Base-by-base conservation (phyloP, 2,888 invertebrate species). In the Caenorhabditis becei region DNA sequence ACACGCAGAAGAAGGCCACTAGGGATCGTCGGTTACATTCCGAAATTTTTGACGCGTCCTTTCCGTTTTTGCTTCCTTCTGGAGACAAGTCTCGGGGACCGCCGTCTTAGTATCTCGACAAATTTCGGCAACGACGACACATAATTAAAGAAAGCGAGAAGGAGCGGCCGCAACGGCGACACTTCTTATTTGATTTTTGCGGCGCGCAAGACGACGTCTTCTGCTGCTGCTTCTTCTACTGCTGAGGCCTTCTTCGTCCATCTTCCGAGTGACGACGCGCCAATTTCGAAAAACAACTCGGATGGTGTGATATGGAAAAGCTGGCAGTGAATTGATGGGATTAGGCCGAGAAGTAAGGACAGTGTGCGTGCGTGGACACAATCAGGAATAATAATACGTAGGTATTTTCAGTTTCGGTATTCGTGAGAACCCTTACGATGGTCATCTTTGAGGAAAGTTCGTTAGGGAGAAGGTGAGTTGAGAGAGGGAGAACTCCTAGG, bases 181-280 rank as follows among this genome's bases (percentile, higher is more conserved):
- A 71, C 70, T 71, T 71, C 71, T 72, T 72, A 72, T 72, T 72
- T 72, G 71, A 72, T 72, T 72, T 72, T 63, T 72, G 47, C 37
- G 53, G 20, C 61, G 37, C 18, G 58, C 58, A 58, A 59, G 24
- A 59, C 59, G 47, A 59, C 37, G 26, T 23, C 47, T 53, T 28
- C 66, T 23, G 18, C 26, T 53, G 44, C 62, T 41, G 20, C 26
- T 18, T 24, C 70, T 49, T n/a, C 62, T 14, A 18, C 20, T 67
- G 26, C 56, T 67, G n/a, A n/a, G n/a, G n/a, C 14, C 41, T 59
- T 35, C 51, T 70, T 59, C 47, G 41, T 41, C 41, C 41, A 41
- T 41, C 41, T 41, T 47, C 47, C 18, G 47, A 47, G 47, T 47
- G 47, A n/a, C 47, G 18, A 47, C 47, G 47, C 47, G 49, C 23